Evolutionary conservation across 1,140 invertebrate genomes (phyloP).

Genomic region (Arctopsyche grandis): DNA sequence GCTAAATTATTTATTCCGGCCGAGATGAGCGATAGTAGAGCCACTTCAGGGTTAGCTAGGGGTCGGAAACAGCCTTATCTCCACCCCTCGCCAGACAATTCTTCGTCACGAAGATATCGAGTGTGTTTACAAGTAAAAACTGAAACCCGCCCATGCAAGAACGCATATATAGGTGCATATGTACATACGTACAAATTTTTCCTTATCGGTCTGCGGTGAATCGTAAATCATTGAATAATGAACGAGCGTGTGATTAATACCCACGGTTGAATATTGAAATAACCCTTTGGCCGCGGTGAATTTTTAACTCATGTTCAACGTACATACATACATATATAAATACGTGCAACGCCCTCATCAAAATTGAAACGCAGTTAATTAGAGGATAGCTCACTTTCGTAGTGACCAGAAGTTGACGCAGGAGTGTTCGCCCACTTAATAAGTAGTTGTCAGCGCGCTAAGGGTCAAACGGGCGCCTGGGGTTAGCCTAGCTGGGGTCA

Average conservation of each 20-base stretch:
- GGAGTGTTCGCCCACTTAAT: conserved; percentile 2
- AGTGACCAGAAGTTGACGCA: neutral
- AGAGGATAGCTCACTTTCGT: neutral
- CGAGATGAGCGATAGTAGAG: conserved; percentile 54
- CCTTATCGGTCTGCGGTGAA: no score
- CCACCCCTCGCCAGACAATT: neutral
- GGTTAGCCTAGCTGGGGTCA: neutral
- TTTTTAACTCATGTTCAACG: neutral
- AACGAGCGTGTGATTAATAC: neutral
- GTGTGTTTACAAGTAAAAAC: neutral
- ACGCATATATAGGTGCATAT: neutral
- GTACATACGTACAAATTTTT: no score
- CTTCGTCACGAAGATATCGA: neutral
- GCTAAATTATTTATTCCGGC: conserved; percentile 55
- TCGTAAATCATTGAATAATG: neutral
- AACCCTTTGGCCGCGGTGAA: neutral
- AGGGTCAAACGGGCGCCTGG: neutral
- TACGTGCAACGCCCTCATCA: neutral
- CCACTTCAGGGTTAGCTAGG: conserved; percentile 38
- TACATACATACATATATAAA: neutral
- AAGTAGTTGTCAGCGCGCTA: neutral
- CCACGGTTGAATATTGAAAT: neutral
- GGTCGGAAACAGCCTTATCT: neutral
- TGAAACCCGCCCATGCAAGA: neutral
- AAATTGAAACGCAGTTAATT: conserved; percentile 4